Conservation (phyloP, 2,113 vertebrate species). For the Eretmochelys imbricata region DNA sequence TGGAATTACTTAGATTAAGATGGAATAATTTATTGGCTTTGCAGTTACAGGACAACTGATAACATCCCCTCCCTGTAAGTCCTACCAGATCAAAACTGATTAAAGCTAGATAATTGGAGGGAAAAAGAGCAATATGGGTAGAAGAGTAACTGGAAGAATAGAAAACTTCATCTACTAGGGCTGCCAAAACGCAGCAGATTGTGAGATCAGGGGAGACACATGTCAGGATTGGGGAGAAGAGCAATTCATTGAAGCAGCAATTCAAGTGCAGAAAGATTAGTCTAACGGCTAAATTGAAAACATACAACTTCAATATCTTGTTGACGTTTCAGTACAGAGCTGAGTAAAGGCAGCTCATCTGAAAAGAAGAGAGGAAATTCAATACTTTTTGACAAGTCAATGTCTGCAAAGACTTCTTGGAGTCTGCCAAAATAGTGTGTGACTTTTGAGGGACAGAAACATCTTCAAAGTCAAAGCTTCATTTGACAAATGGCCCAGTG, state of each 20-base stretch:
- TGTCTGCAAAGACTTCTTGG: conserved; percentile 27
- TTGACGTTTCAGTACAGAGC: conserved; percentile 5
- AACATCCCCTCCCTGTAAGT: conserved; percentile 20
- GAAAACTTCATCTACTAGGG: neutral
- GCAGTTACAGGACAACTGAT: neutral
- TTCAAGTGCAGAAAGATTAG: conserved; percentile 43
- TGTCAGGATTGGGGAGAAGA: conserved; percentile 32
- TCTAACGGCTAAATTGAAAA: conserved; percentile 39
- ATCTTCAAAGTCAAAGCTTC: conserved; percentile 9
- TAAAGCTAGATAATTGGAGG: neutral
- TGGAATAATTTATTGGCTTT: neutral
- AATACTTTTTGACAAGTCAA: neutral
- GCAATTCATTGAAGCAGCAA: conserved; percentile 31
- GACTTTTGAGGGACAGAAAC: neutral
- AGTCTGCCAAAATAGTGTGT: conserved; percentile 3
- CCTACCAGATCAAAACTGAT: neutral
- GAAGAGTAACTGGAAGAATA: conserved; percentile 37
- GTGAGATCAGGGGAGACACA: neutral
- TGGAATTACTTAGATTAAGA: neutral
- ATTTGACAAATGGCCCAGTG: neutral
- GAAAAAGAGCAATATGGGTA: neutral
- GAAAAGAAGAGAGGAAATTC: conserved; percentile 26
- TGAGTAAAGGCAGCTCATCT: conserved; percentile 22
- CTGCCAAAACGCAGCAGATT: conserved; percentile 36
- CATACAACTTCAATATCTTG: conserved; percentile 12